Conservation (phyloP, 2,888 invertebrate genomes). For the Gisinianus flammeolus region DNA sequence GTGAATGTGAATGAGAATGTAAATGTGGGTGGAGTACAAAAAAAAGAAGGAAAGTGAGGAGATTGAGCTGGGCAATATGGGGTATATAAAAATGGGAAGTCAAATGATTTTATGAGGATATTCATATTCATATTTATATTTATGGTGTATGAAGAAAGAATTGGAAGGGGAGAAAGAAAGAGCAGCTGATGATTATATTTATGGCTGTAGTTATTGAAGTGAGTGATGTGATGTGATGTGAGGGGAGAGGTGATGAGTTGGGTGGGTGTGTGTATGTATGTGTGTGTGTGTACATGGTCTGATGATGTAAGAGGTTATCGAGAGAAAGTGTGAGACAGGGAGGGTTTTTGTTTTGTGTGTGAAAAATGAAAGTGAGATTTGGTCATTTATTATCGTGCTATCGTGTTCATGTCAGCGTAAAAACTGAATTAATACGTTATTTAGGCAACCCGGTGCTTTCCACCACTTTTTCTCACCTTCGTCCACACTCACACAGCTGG, state of each 20-base stretch:
- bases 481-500: no score
- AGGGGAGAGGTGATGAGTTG: neutral
- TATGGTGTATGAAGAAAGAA: no score
- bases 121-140: no score
- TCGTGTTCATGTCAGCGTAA: conserved; percentile 24
- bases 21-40: no score
- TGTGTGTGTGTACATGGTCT: no score
- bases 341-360: neutral
- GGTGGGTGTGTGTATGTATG: neutral
- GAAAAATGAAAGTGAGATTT: conserved; percentile 37
- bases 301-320: neutral
- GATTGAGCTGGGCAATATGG: no score
- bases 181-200: neutral
- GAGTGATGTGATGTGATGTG: neutral
- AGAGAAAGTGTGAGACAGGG: neutral
- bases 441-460: conserved; percentile 1
- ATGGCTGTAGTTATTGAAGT: neutral
- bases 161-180: neutral
- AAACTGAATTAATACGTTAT: conserved; percentile 35
- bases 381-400: conserved; percentile 30
- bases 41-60: no score
- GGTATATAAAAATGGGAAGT: no score
- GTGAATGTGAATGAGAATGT: no score
- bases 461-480: neutral
- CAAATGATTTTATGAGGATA: no score